Base-by-base conservation (phyloP, 2,888 invertebrate genomes). In the Dimorphilus gyrociliatus region DNA sequence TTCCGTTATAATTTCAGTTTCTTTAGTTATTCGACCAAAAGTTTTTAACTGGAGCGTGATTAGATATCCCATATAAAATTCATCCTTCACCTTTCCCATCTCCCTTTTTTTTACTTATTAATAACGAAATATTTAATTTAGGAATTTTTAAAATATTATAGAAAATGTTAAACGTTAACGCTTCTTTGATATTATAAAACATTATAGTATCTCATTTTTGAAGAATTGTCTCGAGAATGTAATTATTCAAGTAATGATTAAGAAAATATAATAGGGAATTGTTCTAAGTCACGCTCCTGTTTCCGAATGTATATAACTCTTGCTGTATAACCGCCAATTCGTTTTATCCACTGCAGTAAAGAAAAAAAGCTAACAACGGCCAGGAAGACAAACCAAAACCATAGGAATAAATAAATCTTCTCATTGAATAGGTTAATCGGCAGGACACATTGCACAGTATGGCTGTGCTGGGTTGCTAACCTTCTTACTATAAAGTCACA, bases 241-340 rank as follows among this genome's bases (percentile, higher is more conserved):
- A 10, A 21, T 21, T 21, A 21, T 10, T 21, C n/a, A 21, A 21
- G 8, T 10, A 21, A 10, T n/a, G 21, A 21, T 10, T 21, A 21
- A 21, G 21, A 21, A 21, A 21, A n/a, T 21, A 21, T 10, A n/a
- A 21, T 21, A n/a, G n/a, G n/a, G n/a, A 21, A n/a, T n/a, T n/a
- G n/a, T n/a, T n/a, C n/a, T n/a, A n/a, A n/a, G n/a, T n/a, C n/a
- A n/a, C n/a, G n/a, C n/a, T n/a, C n/a, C n/a, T n/a, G n/a, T n/a
- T 62, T 64, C 31, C 60, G 42, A 43, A 63, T 53, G 37, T 62
- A 56, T 29, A 60, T 46, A 33, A 50, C 47, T 31, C 53, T 37
- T 25, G 51, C 47, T n/a, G 52, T 44, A 31, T 51, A 52, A 42
- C 51, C 51, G 15, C 50, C 40, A 41, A 51, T 52, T 33, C 53